phyloP scores from a whole-genome alignment of 2,797 vertebrate genomes.

The Enoplosus armatus region DNA sequence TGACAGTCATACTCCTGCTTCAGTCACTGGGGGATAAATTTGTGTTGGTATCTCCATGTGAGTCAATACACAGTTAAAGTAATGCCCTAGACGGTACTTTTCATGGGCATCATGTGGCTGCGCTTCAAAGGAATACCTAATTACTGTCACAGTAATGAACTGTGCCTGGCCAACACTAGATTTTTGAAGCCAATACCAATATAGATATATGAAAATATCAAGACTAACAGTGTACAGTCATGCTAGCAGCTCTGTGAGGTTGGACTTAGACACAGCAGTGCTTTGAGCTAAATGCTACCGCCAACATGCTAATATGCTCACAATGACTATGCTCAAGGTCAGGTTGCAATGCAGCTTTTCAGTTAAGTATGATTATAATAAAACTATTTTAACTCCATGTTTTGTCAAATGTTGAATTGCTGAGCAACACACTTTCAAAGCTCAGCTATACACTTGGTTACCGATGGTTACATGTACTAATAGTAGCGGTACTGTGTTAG shows the following conservation, averaged over 20 bases:
- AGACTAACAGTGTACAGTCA: background rate
- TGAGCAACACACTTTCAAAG: background rate
- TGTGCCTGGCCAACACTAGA: background rate
- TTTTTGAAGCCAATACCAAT: too few relatives aligned
- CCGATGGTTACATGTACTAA: background rate
- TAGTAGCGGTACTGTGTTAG: background rate
- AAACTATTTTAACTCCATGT: background rate
- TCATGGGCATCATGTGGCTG: background rate
- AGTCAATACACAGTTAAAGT: slow-evolving; percentile 18
- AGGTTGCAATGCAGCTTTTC: background rate
- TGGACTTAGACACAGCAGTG: background rate
- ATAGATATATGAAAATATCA: background rate
- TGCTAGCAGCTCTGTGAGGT: too few relatives aligned
- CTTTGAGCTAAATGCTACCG: background rate
- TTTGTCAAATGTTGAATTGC: background rate
- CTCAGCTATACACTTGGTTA: background rate
- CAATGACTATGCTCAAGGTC: background rate
- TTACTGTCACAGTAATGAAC: slow-evolving; percentile 16
- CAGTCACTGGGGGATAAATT: slow-evolving; percentile 25
- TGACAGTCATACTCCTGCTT: slow-evolving; percentile 30
- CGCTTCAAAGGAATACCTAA: background rate
- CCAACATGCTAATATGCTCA: background rate
- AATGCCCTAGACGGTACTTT: background rate
- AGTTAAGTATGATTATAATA: background rate
- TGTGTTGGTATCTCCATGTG: slow-evolving; percentile 14